Evolutionary conservation across 53 echinoderm and acorn worm species (phyloP).

Genomic region (Crossaster papposus): DNA sequence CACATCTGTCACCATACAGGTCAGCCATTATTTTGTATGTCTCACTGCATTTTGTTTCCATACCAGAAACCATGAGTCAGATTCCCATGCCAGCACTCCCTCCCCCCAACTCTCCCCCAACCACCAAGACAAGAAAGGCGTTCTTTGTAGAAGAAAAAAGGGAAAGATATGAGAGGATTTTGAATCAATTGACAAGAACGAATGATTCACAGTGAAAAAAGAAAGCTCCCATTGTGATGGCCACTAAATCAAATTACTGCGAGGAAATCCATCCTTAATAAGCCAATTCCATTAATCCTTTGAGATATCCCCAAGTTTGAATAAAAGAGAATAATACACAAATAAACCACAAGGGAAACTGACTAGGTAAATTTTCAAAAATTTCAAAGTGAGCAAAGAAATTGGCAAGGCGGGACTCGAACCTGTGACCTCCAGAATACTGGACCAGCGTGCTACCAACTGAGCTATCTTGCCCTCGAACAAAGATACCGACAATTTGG

Average conservation of each 20-base stretch:
- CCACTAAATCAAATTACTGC: background rate
- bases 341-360: too few species aligned
- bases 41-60: background rate
- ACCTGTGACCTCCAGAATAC: too few species aligned
- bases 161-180: background rate
- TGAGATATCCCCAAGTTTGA: background rate
- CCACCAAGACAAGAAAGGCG: background rate
- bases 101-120: too few species aligned
- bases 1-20: background rate
- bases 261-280: constrained; percentile 10
- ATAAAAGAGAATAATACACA: too few species aligned
- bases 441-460: too few species aligned
- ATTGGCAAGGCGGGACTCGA: too few species aligned
- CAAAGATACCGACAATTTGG: too few species aligned
- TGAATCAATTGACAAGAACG: background rate
- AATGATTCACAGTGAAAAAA: background rate
- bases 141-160: background rate
- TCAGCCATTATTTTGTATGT: background rate
- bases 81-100: background rate
- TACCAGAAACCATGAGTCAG: background rate
- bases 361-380: too few species aligned
- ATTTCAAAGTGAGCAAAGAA: too few species aligned
- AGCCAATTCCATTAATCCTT: background rate
- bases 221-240: constrained; percentile 2
- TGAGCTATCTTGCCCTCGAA: too few species aligned